phyloP scores from a whole-genome alignment of 2,888 invertebrate genomes.

The Zhuqinia jingwanae region DNA sequence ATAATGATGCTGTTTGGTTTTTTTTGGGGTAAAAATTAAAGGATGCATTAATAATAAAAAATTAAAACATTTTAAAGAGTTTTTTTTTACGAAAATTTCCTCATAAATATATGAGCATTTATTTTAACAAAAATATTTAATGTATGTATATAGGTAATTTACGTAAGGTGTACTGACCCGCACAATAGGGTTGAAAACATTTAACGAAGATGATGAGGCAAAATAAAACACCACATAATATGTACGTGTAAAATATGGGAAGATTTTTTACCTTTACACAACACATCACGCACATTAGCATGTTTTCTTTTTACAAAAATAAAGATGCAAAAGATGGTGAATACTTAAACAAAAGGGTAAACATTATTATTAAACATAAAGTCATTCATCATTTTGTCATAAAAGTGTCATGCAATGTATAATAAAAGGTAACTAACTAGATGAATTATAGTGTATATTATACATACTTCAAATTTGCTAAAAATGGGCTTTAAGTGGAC shows the following conservation, averaged over 20 bases:
- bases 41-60: neutral
- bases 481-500: too few relatives aligned
- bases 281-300: too few relatives aligned
- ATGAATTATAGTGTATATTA: too few relatives aligned
- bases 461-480: too few relatives aligned
- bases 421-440: too few relatives aligned
- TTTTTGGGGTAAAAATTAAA: too few relatives aligned
- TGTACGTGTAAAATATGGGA: neutral
- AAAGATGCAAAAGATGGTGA: neutral
- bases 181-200: neutral
- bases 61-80: neutral
- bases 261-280: neutral
- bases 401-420: too few relatives aligned
- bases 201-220: neutral
- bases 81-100: neutral
- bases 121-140: constrained; percentile 20
- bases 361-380: neutral
- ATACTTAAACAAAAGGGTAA: neutral
- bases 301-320: neutral
- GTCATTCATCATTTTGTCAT: too few relatives aligned
- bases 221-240: too few relatives aligned
- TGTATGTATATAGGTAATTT: too few relatives aligned
- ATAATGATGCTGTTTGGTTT: neutral
- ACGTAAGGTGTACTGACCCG: neutral
- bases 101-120: neutral